Conservation (phyloP, 2,797 vertebrate genomes). For the Malurus splendens region DNA sequence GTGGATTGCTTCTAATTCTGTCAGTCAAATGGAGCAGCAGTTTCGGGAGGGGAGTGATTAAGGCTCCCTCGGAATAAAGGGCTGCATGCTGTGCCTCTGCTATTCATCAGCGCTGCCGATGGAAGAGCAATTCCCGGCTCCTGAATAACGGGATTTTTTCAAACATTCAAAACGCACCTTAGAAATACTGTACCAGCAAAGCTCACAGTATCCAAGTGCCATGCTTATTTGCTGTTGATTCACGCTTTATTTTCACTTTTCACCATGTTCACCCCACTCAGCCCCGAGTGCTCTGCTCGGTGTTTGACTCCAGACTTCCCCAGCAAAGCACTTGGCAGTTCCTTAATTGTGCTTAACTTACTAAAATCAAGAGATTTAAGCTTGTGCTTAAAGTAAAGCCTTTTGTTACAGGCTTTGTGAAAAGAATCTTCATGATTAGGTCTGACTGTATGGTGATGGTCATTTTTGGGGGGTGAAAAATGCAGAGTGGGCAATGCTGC, state of each 20-base stretch:
- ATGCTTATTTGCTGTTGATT: constrained; percentile 4
- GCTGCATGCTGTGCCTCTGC: not conserved
- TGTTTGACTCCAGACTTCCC: not conserved
- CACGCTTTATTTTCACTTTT: not conserved
- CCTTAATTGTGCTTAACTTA: not conserved
- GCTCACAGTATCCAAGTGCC: not conserved
- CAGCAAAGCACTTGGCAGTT: not conserved
- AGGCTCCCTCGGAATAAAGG: constrained; percentile 14
- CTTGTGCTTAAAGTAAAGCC: not conserved
- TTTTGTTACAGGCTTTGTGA: not conserved
- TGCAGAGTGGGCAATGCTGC: not conserved
- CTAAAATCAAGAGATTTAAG: not conserved
- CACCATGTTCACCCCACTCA: not conserved
- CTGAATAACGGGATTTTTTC: constrained; percentile 36
- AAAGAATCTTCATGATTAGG: not conserved
- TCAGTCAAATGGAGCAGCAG: constrained; percentile 22
- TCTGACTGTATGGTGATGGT: not conserved
- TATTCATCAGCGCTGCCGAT: not conserved
- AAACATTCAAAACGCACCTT: constrained; percentile 39
- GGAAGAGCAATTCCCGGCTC: not conserved
- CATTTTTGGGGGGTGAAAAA: not conserved
- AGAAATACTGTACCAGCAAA: constrained; percentile 28
- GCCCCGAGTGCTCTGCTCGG: rapidly evolving
- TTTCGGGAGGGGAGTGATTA: constrained; percentile 37
- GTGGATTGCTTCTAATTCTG: constrained; percentile 44